Evolutionary conservation across 2,888 invertebrate species (phyloP), one percentile per base, ranked within the genome.

Genomic region (Lithophane socia): DNA sequence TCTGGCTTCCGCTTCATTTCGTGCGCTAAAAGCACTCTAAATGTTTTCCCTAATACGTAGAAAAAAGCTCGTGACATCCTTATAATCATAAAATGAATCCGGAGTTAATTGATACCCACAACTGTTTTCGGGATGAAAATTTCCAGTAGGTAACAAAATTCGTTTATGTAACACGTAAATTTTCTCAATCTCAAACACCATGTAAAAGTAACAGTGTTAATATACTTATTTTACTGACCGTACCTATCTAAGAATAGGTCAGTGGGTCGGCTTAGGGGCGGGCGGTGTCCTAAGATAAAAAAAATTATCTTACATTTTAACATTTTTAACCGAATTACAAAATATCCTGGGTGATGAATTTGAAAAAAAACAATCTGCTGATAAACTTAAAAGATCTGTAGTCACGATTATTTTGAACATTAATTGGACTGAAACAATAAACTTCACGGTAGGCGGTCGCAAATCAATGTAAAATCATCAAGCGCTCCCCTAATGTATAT

Each of bases 401-500:
- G n/a, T 52, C 49, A 66, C n/a, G 54, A 82, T 78, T 78, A 67
- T 67, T 60, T 67, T 63, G 49, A 67, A 60, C 79, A 67, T n/a
- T 21, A 4, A 77, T 54, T 63, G n/a, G 13, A 10, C 49, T 73
- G 63, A 64, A 77, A 78, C 77, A 75, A 80, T 64, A 61, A 63
- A 54, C 63, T 75, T 80, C 66, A 77, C 66, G 71, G 82, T 65
- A 60, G 73, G 56, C 68, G 66, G 74, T 73, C 76, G 64, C 84
- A 84, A 67, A 79, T 84, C 77, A 85, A 83, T 83, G 70, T 73
- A 78, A 80, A 77, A 84, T 75, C 73, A 76, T 81, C 74, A 73
- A 76, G 72, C 75, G 68, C 77, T 81, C 80, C 85, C 83, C 80
- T 85, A 79, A 85, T 86, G 82, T 86, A 75, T 84, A 80, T 83